A percentile compares a stretch with the other conserved stretches of the same genome.
Evolutionary conservation across 1,140 invertebrate species (phyloP).

Genomic region (Laupala kohalensis): DNA sequence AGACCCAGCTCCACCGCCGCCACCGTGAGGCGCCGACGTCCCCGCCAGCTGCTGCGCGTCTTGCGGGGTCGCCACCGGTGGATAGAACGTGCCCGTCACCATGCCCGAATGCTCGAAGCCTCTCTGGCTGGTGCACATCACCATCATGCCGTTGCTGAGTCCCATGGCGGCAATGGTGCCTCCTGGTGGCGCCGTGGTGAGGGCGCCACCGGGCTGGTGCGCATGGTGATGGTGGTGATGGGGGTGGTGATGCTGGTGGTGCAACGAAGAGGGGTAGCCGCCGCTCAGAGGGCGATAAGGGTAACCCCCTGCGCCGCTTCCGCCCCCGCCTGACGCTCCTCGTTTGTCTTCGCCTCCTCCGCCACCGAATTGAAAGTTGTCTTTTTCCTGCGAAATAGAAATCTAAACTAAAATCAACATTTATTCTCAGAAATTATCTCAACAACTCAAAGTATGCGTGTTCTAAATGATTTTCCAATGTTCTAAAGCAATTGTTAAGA

Average conservation of each 20-base stretch:
- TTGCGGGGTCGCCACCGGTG: slow-evolving; percentile 63
- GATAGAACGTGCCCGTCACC: slow-evolving; percentile 62
- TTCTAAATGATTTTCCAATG: no score
- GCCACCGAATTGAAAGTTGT: slow-evolving; percentile 12
- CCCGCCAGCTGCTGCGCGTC: slow-evolving; percentile 19
- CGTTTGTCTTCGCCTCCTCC: background rate
- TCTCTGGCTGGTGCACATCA: slow-evolving; percentile 45
- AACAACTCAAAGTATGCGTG: no score
- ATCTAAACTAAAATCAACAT: no score
- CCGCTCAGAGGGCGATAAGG: background rate
- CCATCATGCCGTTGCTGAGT: slow-evolving; percentile 73
- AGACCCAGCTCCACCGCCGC: background rate
- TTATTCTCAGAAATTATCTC: background rate
- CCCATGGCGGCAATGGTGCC: slow-evolving; percentile 55
- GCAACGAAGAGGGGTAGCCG: background rate
- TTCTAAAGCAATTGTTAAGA: no score
- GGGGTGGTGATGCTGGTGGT: slow-evolving; percentile 7
- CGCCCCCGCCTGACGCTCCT: background rate
- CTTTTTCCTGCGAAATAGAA: slow-evolving; percentile 1
- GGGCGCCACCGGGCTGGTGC: slow-evolving; percentile 17
- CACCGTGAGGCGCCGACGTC: no score
- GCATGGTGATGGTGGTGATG: slow-evolving; percentile 14
- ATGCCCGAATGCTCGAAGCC: slow-evolving; percentile 24
- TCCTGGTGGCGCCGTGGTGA: background rate
- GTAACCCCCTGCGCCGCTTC: background rate